Base-by-base conservation (phyloP, 2,113 vertebrate species). In the Stigmatopora nigra region DNA sequence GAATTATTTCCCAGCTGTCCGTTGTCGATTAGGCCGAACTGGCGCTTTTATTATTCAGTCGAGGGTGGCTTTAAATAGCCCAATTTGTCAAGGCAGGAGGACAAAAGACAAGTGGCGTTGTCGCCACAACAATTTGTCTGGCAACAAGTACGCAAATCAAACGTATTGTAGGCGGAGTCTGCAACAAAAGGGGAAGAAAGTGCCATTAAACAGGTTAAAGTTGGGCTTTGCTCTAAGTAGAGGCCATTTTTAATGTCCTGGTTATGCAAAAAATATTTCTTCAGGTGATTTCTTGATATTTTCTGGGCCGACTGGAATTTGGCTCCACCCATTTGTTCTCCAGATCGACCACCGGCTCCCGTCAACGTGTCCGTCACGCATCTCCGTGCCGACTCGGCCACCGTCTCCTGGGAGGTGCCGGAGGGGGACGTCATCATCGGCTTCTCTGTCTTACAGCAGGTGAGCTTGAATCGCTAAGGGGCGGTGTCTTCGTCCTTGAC, bases 371-470 rank as follows among this genome's bases (percentile, higher is more conserved):
- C 96, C 2, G 93, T 98, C 86, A 94, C 91, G 7, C 93, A 98
- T 78, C 92, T 96, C 84, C 92, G 92, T 83, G 92, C 95, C n/a
- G 94, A 98, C 89, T 98, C 95, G 1, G 97, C 93, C 69, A 99
- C 93, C 0, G 93, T 99, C 49, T 95, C 93, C 67, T 98, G 97
- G 96, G 96, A 98, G 11, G 93, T 99, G 69, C 95, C 97, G 38
- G 97, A 98, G 75, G 95, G 96, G 77, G 95, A 98, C 0, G 81
- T 95, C 70, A 92, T 99, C 88, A 99, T 98, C 61, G 97, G 97
- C 85, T 98, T 98, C 79, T 95, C 96, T 59, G 94, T 99, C 78
- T 92, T 93, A 12, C 96, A 99, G 88, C 94, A 98, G 92, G 96
- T 97, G 91, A 70, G 78, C 25, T 1, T 1, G 25, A 31, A 31